phyloP scores from a whole-genome alignment of 1,140 invertebrate genomes.

The Euglossa dilemma region DNA sequence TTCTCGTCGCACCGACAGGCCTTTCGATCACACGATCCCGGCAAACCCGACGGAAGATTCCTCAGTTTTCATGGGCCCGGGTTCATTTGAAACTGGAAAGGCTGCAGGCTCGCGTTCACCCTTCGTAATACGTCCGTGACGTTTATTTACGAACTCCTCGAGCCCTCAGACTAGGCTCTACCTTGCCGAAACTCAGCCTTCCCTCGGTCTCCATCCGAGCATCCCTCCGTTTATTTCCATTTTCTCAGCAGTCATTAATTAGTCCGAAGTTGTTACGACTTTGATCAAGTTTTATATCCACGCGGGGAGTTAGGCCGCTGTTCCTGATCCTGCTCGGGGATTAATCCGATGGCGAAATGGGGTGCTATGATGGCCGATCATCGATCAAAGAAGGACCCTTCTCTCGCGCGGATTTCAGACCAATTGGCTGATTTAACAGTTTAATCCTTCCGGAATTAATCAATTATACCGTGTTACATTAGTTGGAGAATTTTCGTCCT shows the following conservation, averaged over 20 bases:
- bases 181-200: neutral
- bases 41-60: neutral
- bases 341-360: too few relatives aligned
- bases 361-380: rapidly evolving
- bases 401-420: too few relatives aligned
- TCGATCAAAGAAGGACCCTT: neutral
- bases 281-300: neutral
- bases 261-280: neutral
- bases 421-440: too few relatives aligned
- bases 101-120: constrained; percentile 21
- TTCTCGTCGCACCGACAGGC: neutral
- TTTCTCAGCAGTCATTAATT: constrained; percentile 45
- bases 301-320: too few relatives aligned
- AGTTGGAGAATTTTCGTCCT: too few relatives aligned
- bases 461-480: too few relatives aligned
- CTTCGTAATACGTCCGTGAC: constrained; percentile 17
- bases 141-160: constrained; percentile 51
- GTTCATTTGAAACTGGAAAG: constrained; percentile 38
- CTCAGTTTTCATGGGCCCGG: constrained; percentile 2
- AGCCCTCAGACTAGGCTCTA: neutral
- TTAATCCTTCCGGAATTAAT: too few relatives aligned
- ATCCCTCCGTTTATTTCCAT: constrained; percentile 2
- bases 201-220: constrained; percentile 42
- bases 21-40: neutral
- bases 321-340: neutral